Conservation (phyloP, 2,888 invertebrate genomes). For the Aphodius sticticus region DNA sequence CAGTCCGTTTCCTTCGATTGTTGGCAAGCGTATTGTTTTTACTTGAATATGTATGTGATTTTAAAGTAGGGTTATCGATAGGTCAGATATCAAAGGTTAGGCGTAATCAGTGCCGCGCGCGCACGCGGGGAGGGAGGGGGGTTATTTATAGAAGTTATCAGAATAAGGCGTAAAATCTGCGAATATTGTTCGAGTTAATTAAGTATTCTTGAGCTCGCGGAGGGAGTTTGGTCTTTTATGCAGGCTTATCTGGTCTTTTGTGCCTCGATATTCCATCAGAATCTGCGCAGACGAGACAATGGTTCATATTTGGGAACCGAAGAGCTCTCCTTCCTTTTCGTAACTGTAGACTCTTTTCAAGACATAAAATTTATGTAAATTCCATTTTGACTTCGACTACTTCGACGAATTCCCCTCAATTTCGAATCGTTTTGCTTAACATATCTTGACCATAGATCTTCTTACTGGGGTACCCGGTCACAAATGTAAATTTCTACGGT, state of each 20-base stretch:
- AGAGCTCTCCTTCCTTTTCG: constrained; percentile 27
- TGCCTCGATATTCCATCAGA: constrained; percentile 53
- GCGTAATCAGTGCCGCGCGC: not conserved
- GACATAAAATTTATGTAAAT: not conserved
- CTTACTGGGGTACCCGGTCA: not conserved
- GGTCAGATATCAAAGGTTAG: not conserved
- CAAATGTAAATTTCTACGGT: constrained; percentile 4
- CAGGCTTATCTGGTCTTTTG: constrained; percentile 56
- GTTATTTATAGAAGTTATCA: not conserved
- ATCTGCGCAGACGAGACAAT: constrained; percentile 53
- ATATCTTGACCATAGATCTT: constrained; percentile 24
- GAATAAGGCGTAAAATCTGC: not conserved
- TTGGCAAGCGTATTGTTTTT: not conserved
- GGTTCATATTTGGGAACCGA: constrained; percentile 47
- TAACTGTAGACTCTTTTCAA: constrained; percentile 17
- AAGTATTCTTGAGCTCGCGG: not conserved
- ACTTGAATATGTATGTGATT: not conserved
- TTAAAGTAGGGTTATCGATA: not conserved
- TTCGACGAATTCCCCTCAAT: not conserved
- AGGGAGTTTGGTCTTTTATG: constrained; percentile 12
- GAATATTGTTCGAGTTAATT: constrained; percentile 4
- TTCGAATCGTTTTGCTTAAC: constrained; percentile 4
- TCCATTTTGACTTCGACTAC: not conserved
- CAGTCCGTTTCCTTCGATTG: not conserved
- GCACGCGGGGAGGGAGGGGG: not conserved